phyloP scores from a whole-genome alignment of 2,113 vertebrate species.

The Microcebus lehilahytsara region DNA sequence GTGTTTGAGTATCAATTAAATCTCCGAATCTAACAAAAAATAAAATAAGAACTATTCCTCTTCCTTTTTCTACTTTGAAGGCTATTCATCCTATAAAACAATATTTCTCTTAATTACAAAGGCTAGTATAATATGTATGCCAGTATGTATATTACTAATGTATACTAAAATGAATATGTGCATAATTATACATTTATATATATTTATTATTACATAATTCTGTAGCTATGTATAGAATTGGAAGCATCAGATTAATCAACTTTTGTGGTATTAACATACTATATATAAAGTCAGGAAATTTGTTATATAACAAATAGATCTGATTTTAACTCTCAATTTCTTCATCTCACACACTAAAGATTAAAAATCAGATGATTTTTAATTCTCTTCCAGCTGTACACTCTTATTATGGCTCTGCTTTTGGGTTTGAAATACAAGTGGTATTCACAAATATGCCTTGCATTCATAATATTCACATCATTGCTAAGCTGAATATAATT shows the following conservation, averaged over 20 bases:
- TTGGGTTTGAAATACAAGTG: not conserved
- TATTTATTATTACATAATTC: not conserved
- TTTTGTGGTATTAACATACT: not conserved
- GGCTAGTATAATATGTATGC: not conserved
- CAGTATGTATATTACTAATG: not conserved
- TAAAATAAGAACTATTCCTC: not conserved
- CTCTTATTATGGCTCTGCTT: not conserved
- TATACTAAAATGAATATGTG: not conserved
- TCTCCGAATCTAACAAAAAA: not conserved
- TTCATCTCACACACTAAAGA: not conserved
- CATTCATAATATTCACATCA: not conserved
- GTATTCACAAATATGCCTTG: not conserved
- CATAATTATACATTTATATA: not conserved
- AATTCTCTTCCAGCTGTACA: not conserved
- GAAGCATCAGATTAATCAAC: not conserved
- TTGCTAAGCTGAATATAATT: not conserved
- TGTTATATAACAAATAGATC: not conserved
- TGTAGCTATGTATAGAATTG: not conserved
- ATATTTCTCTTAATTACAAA: not conserved
- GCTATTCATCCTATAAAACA: not conserved
- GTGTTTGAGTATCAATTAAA: not conserved
- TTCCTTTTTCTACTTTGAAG: not conserved
- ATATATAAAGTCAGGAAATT: not conserved
- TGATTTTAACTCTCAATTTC: not conserved
- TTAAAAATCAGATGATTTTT: not conserved